A percentile compares a stretch with the other conserved stretches of the same genome.
Conservation (phyloP, 2,888 invertebrate species). For the Protodeltote pygarga region DNA sequence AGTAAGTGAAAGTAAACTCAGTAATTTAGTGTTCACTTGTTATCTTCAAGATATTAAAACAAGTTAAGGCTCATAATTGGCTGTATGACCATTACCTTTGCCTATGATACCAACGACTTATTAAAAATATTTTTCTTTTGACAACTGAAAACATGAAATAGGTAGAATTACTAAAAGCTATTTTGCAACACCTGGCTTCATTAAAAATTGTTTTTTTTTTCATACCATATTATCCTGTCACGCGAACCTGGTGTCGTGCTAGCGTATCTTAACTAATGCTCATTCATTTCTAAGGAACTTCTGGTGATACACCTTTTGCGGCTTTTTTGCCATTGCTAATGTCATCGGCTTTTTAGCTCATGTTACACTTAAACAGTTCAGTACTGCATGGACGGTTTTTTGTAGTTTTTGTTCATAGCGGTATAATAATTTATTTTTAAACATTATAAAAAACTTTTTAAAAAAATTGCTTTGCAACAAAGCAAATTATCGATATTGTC, state of each 20-base stretch:
- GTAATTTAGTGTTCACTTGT: no score
- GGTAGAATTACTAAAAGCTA: conserved; percentile 25
- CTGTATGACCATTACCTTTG: conserved; percentile 23
- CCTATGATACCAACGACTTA: conserved; percentile 28
- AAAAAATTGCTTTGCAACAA: no score
- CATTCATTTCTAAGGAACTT: conserved; percentile 12
- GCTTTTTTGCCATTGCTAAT: conserved; percentile 16
- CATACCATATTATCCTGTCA: conserved; percentile 56
- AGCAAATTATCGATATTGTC: no score
- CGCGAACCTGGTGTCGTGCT: conserved; percentile 40
- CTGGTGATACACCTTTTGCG: conserved; percentile 9
- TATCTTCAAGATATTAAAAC: no score
- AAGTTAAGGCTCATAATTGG: conserved; percentile 4
- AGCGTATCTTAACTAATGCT: conserved; percentile 29
- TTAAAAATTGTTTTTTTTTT: conserved; percentile 32
- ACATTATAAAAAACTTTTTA: no score
- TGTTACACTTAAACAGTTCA: neutral
- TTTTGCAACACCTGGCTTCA: conserved; percentile 38
- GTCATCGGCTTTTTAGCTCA: conserved; percentile 6
- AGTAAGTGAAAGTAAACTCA: no score
- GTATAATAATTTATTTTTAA: no score
- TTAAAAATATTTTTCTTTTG: conserved; percentile 35
- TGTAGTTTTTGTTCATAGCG: no score
- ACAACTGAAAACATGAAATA: conserved; percentile 25
- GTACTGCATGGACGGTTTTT: no score